Base-by-base conservation (phyloP, 2,113 vertebrate species). In the Salminus brasiliensis region DNA sequence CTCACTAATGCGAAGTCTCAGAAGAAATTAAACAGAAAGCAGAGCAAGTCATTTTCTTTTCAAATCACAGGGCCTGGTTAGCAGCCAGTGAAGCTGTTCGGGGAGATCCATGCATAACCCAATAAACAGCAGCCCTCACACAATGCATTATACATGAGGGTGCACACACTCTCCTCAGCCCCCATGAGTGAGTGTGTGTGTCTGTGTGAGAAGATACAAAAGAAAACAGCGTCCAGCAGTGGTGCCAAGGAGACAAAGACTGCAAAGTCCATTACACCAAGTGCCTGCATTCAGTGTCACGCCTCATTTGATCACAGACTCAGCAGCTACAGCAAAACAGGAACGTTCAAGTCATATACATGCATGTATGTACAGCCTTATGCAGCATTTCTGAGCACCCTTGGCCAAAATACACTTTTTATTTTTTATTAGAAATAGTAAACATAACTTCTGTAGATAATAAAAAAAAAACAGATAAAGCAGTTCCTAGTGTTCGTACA, bases 81-180 rank as follows among this genome's bases (percentile, higher is more conserved):
- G 62, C 71, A 79, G 71, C 10, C 71, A 53, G 23, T 39, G 4
- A 36, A 45, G 71, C 62, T 57, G 76, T 68, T 82, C 60, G 1
- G 8, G 52, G 75, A 68, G 43, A 79, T 62, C 45, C 70, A 69
- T 83, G 71, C 53, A 15, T 70, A 74, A 60, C 53, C 62, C 41
- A 52, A 74, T 79, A 74, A 83, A 83, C 76, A 78, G 71, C 32
- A 23, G 62, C 11, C 25, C 49, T 68, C 11, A 0, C 63, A 69
- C 57, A 60, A 74, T 78, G 16, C 62, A 79, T 79, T 78, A 79
- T 63, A 70, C 76, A 78, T 69, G 69, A 74, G 23, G 49, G 21
- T 27, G 69, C 47, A 68, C 34, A 43, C 36, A 43, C 47, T 68
- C 49, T 63, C 30, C 34, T 7, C 32, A 59, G 74, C 32, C 74